These are phyloP conservation scores for Hiodon tergisus DNA, from an alignment of 2,113 vertebrate species.

Conservation along the genomic window DNA sequence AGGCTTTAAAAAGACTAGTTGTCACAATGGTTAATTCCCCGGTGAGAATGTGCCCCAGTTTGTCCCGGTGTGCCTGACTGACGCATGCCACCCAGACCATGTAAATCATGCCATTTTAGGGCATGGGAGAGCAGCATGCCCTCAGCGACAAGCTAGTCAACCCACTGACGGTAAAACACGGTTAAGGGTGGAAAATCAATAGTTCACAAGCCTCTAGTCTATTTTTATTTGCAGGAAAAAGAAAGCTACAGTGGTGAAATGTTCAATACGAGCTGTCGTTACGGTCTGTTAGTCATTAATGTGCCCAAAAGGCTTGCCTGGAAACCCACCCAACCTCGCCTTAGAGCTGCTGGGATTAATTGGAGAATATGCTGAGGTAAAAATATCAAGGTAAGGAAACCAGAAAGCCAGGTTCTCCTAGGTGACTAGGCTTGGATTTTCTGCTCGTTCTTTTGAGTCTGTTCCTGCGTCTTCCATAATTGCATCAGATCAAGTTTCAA, in stretches of 20 bases:
- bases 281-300: neutral
- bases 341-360: neutral
- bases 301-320: no score
- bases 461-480: no score
- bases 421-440: neutral
- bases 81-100: no score
- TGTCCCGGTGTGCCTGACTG: no score
- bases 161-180: neutral
- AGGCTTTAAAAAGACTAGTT: no score
- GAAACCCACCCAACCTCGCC: neutral
- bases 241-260: neutral
- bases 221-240: neutral
- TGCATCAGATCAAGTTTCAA: no score
- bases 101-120: no score
- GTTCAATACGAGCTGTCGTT: neutral
- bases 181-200: neutral
- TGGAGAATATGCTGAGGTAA: neutral
- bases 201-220: neutral
- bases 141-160: no score
- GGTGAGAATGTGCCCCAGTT: no score
- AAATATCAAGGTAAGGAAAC: neutral
- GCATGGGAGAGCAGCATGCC: no score
- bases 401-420: neutral
- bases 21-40: no score
- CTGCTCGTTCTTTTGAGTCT: neutral